Conservation (phyloP, 1,140 invertebrate genomes). For the Onthophagus taurus region DNA sequence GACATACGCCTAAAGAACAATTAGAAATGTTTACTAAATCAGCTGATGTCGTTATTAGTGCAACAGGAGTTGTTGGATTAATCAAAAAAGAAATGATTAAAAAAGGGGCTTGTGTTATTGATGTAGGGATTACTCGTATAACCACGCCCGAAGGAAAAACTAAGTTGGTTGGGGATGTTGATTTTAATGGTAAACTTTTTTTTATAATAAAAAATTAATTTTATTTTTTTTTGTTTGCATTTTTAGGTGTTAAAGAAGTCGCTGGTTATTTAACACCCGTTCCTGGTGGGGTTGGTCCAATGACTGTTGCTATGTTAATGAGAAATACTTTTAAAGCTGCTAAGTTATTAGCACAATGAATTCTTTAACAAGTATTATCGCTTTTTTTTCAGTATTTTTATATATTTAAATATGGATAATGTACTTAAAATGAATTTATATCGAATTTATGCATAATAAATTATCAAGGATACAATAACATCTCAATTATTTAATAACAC, state of each 20-base stretch:
- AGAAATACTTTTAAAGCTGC: slow-evolving; percentile 71
- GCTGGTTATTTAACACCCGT: slow-evolving; percentile 78
- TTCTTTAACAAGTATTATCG: too few relatives aligned
- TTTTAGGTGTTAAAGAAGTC: slow-evolving; percentile 57
- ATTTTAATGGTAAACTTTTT: slow-evolving; percentile 56
- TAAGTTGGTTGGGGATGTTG: slow-evolving; percentile 79
- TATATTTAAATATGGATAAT: too few relatives aligned
- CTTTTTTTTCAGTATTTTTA: too few relatives aligned
- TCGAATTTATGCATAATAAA: too few relatives aligned
- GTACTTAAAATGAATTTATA: too few relatives aligned
- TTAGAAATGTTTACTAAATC: slow-evolving; percentile 55
- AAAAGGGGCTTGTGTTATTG: slow-evolving; percentile 77
- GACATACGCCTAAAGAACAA: slow-evolving; percentile 70
- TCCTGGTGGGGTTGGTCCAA: slow-evolving; percentile 81
- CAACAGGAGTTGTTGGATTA: slow-evolving; percentile 69
- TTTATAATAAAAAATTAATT: background rate
- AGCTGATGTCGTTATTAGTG: slow-evolving; percentile 77
- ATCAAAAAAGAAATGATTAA: slow-evolving; percentile 82
- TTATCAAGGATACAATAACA: too few relatives aligned
- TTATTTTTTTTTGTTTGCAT: slow-evolving; percentile 6
- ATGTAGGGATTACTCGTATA: slow-evolving; percentile 76
- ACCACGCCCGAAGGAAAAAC: slow-evolving; percentile 53
- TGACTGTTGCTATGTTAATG: slow-evolving; percentile 86
- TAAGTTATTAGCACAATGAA: slow-evolving; percentile 34
- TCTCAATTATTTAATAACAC: too few relatives aligned